Evolutionary conservation across 1,140 invertebrate species (phyloP), one percentile per base, ranked within the genome.

Genomic region (Pseudobourletiella spinata): DNA sequence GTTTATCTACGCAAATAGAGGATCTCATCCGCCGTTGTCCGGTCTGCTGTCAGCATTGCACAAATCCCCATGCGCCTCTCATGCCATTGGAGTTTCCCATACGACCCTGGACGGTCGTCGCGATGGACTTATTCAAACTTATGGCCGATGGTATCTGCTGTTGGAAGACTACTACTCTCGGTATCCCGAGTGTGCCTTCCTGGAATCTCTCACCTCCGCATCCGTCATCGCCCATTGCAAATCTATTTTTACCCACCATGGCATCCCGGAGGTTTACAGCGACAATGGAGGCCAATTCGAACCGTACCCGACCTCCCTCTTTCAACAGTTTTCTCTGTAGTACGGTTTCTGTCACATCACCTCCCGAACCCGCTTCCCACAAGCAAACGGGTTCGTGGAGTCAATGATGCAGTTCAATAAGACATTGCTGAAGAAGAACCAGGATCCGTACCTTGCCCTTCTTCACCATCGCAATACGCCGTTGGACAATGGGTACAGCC

Each of bases 391-490:
- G 52, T 55, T n/a, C n/a, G n/a, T n/a, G n/a, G n/a, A n/a, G n/a
- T n/a, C n/a, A n/a, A n/a, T n/a, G n/a, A n/a, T n/a, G 2, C 14
- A 30, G 2, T 20, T 55, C 16, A 32, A 30, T 15, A 55, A 55
- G 22, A 32, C 71, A 56, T n/a, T n/a, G n/a, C n/a, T n/a, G n/a
- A n/a, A n/a, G n/a, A n/a, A n/a, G n/a, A n/a, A n/a, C n/a, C n/a
- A 71, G 71, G 55, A 68, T 73, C 43, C 67, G 6, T 59, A 65
- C 44, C 32, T 64, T 20, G 69, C 62, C 1, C 48, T 70, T 67
- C n/a, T 72, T 54, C 39, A 70, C 57, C 25, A 70, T 70, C 1
- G 66, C 70, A n/a, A n/a, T n/a, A n/a, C n/a, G n/a, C n/a, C n/a
- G n/a, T n/a, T n/a, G n/a, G n/a, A n/a, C n/a, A n/a, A n/a, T n/a